Conservation (phyloP, 1,140 invertebrate genomes). For the Theocolax elegans region DNA sequence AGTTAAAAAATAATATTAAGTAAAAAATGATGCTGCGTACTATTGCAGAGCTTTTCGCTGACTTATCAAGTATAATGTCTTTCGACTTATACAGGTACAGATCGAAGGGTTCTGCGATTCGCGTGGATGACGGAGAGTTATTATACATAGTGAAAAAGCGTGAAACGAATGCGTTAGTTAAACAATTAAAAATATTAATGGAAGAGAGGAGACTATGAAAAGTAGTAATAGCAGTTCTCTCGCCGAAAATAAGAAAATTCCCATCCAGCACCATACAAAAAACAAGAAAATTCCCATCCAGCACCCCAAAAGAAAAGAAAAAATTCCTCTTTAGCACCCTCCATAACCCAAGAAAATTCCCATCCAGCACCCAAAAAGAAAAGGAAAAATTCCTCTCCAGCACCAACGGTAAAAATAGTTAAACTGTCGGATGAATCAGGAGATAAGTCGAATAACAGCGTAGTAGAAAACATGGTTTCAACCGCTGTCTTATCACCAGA, state of each 20-base stretch:
- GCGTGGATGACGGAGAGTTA: conserved; percentile 19
- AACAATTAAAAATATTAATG: conserved; percentile 22
- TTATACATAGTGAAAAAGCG: conserved; percentile 33
- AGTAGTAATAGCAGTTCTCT: conserved; percentile 8
- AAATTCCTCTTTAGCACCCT: too few relatives aligned
- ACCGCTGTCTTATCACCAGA: too few relatives aligned
- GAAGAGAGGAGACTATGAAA: conserved; percentile 23
- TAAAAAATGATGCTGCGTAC: conserved; percentile 45
- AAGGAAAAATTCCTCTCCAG: too few relatives aligned
- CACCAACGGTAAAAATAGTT: too few relatives aligned
- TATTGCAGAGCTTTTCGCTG: conserved; percentile 52
- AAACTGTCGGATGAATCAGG: too few relatives aligned
- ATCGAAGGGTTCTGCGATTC: conserved; percentile 35
- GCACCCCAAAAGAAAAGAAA: too few relatives aligned
- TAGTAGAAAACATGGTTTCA: too few relatives aligned
- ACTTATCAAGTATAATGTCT: conserved; percentile 27
- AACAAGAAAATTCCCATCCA: too few relatives aligned
- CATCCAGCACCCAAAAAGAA: too few relatives aligned
- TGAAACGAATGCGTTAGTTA: conserved; percentile 11
- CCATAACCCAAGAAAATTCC: too few relatives aligned
- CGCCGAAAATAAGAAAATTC: conserved; percentile 9
- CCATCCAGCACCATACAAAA: too few relatives aligned
- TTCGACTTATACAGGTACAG: background rate
- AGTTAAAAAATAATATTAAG: conserved; percentile 26
- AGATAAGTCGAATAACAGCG: too few relatives aligned